A percentile compares a stretch with the other conserved stretches of the same genome.
These are phyloP conservation scores for Ibycter americanus DNA, from an alignment of 2,797 vertebrate species.

Conservation along the genomic window DNA sequence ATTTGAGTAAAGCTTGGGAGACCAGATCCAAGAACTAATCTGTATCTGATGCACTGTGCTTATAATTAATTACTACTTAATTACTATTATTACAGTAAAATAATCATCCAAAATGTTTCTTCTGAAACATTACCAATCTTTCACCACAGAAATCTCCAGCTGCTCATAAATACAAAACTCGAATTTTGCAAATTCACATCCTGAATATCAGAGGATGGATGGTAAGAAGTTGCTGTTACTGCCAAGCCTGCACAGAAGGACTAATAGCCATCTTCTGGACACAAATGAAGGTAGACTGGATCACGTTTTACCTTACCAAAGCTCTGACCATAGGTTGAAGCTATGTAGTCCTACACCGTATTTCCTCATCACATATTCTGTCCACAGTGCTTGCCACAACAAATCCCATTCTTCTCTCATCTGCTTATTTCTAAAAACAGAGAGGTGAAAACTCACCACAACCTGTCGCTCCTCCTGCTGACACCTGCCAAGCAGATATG, in stretches of 20 bases:
- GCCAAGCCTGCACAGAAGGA: background rate
- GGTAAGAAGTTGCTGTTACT: background rate
- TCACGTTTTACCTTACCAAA: background rate
- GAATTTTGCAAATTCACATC: background rate
- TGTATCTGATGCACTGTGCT: background rate
- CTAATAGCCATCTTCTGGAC: background rate
- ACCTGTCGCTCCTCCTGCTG: background rate
- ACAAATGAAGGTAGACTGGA: background rate
- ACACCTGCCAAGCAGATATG: background rate
- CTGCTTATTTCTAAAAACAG: background rate
- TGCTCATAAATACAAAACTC: background rate
- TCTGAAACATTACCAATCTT: background rate
- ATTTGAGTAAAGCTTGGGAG: background rate
- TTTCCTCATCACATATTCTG: background rate
- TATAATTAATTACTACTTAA: constrained; percentile 14
- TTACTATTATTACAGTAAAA: constrained; percentile 2
- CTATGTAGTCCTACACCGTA: background rate
- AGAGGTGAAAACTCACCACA: background rate
- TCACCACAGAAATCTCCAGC: background rate
- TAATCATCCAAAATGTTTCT: background rate
- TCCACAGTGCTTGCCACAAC: background rate
- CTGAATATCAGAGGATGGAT: background rate
- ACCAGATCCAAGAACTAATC: background rate
- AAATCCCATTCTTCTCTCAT: background rate
- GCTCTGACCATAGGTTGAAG: background rate